Base-by-base conservation (phyloP, 2,113 vertebrate genomes). In the Petrocephalus microphthalmus region DNA sequence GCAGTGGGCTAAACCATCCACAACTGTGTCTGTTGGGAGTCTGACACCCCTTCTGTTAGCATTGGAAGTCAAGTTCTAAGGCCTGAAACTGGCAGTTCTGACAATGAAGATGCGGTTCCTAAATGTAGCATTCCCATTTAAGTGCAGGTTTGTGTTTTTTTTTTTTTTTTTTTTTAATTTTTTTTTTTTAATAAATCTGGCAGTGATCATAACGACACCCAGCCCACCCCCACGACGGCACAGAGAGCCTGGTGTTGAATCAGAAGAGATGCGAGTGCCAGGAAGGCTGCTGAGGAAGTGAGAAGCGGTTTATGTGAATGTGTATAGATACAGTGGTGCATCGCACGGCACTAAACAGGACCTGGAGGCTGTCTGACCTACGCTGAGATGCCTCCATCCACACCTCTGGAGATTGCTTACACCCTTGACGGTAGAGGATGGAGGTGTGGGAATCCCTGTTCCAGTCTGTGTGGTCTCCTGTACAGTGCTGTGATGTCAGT, bases 211-310 rank as follows among this genome's bases (percentile, higher is more conserved):
- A 49, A 22, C 25, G 51, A 53, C 11, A 8, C 47, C 51, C 22
- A 51, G 22, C 82, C 82, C 82, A 13, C 82, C 42, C 82, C 47
- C 42, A 84, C 47, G 22, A 84, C 47, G 29, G 60, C 60, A 67
- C 60, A 54, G 19, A 85, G 51, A 53, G 84, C 84, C 84, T 90
- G 87, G 88, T 89, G 91, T 87, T 83, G 89, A 88, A 25, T 6
- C 1, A 56, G 51, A 82, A 82, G 71, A 37, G 81, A 47, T 15
- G 52, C 3, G 57, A 20, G 83, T 57, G 54, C 8, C 22, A 86
- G 52, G 89, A 87, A 90, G 85, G 92, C 84, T 10, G 45, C 33
- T 84, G 22, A 87, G 53, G 25, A 84, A 54, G 86, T 74, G 74
- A 56, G 57, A 52, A 89, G 56, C 37, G 3, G 17, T 78, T 67